Conservation (phyloP, 1,140 invertebrate genomes). For the Cyclina sinensis region DNA sequence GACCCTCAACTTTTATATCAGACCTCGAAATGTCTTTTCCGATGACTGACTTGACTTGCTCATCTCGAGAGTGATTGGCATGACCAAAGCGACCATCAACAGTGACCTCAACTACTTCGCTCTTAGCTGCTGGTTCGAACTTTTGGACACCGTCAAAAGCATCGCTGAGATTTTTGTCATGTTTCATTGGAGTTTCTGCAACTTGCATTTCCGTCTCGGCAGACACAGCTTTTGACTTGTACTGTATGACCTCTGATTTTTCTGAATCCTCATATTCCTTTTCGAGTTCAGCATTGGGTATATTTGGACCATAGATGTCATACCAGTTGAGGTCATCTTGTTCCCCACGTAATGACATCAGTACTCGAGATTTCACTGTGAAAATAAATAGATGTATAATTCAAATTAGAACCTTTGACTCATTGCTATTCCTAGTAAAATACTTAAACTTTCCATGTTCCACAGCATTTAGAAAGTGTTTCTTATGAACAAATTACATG, state of each 20-base stretch:
- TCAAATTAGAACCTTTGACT: too few species aligned
- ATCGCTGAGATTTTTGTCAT: background rate
- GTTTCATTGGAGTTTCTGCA: background rate
- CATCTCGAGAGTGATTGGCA: constrained; percentile 50
- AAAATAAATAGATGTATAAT: too few species aligned
- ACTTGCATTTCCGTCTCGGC: background rate
- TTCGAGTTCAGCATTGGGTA: constrained; percentile 62
- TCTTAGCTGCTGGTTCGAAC: background rate
- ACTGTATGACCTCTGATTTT: background rate
- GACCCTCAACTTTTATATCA: constrained; percentile 39
- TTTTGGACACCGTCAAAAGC: background rate
- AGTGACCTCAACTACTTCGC: constrained; percentile 56
- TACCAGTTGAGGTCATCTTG: constrained; percentile 74
- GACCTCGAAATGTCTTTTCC: background rate
- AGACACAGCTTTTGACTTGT: background rate
- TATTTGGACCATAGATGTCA: constrained; percentile 72
- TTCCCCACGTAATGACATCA: constrained; percentile 80
- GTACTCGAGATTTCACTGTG: constrained; percentile 83
- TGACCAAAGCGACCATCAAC: constrained; percentile 62
- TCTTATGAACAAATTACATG: too few species aligned
- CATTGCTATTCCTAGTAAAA: too few species aligned
- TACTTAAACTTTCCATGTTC: too few species aligned
- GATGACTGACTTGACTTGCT: constrained; percentile 16
- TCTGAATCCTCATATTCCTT: background rate
- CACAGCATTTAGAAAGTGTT: too few species aligned